Evolutionary conservation across 1,140 invertebrate species (phyloP), one percentile per base, ranked within the genome.

Genomic region (Diprion similis): DNA sequence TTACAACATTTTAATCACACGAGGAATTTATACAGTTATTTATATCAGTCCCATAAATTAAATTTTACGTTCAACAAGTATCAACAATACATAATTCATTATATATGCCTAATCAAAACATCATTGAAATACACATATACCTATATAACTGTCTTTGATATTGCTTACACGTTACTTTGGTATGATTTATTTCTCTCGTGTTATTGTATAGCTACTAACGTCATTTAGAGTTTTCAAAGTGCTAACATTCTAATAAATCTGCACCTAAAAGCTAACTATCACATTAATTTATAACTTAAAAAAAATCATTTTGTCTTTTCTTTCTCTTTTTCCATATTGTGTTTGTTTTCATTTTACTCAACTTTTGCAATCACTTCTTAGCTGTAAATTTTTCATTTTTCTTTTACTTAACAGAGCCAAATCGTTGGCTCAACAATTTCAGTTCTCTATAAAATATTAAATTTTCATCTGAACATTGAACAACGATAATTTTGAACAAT

Each of bases 151-250:
- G 66, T 68, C 66, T 86, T 78, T 77, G 77, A 82, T 77, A 78
- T 75, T 82, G 81, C 80, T 75, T 83, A 85, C 82, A 84, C 76
- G 75, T 76, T 83, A 85, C 85, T 86, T 86, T 86, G 85, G 85
- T 86, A 85, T 85, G 78, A 75, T 79, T 77, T 80, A 82, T 70
- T 77, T 80, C 74, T 77, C 75, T 81, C 76, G 76, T 79, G 19
- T 17, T 18, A 71, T 71, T 77, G 75, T 66, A 76, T 68, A 68
- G 73, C 70, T 72, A 13, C 73, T 77, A 83, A 82, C 78, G 77
- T 81, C 80, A 74, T 79, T 81, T 82, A 83, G 76, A 82, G 75
- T 73, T 79, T 78, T 77, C 66, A 76, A 78, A 37, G 68, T 80
- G 79, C 79, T 83, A 81, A 83, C 76, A 71, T 77, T 73, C 79